These are phyloP conservation scores for Cladopsammia gracilis DNA, from an alignment of 64 coral and sea anemone species.

Conservation along the genomic window DNA sequence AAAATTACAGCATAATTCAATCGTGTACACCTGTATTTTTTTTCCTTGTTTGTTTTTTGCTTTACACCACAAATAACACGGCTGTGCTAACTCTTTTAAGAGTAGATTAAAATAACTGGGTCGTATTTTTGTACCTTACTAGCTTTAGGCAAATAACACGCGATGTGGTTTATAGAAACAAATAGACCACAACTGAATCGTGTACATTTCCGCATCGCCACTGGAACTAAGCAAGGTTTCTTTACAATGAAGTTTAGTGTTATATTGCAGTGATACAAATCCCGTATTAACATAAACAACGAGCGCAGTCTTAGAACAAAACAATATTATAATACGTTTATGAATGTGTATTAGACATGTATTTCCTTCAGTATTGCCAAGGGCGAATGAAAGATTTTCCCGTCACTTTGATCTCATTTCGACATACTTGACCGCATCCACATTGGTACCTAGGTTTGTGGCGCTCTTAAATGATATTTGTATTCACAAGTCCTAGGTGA, in stretches of 20 bases:
- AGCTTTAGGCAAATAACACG: slow-evolving; percentile 30
- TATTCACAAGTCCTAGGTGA: too few species aligned
- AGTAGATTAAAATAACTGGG: neutral
- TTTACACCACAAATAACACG: neutral
- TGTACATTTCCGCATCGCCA: neutral
- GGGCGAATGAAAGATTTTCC: neutral
- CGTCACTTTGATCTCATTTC: neutral
- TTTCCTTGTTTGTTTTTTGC: neutral
- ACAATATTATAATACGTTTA: neutral
- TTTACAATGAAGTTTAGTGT: neutral
- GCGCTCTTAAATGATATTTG: too few species aligned
- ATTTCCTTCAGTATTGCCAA: neutral
- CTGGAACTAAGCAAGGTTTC: neutral
- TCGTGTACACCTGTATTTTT: neutral
- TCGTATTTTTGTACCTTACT: neutral
- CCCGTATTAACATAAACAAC: neutral
- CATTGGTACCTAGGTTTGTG: too few species aligned
- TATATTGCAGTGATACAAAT: neutral
- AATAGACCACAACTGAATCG: neutral
- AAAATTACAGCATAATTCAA: too few species aligned
- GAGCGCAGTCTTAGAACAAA: neutral
- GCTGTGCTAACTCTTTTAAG: neutral
- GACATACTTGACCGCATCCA: neutral
- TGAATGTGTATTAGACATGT: neutral
- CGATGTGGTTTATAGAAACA: neutral